Base-by-base conservation (phyloP, 1,140 invertebrate genomes). In the Cyclargus thomasi region DNA sequence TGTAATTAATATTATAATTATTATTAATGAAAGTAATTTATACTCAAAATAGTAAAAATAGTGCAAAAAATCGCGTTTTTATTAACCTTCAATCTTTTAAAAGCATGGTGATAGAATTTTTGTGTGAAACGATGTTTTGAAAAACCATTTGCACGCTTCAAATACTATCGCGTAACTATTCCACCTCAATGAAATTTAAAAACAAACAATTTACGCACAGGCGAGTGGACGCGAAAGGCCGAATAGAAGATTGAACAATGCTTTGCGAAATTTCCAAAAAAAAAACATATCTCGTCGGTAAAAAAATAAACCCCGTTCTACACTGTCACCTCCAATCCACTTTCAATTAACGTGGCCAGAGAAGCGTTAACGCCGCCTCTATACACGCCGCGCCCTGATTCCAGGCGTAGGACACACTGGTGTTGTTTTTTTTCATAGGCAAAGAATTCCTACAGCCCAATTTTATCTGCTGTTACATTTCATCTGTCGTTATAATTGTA, bases 321-420 rank as follows among this genome's bases (percentile, higher is more conserved):
- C 85, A 84, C 80, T 88, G 85, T 86, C 85, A 86, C 85, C 84
- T 86, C 83, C 81, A 84, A 88, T 85, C 86, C 82, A 80, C 75
- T 83, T 88, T 87, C 83, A 88, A 88, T 88, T 88, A 88, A 86
- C 84, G 83, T 85, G 82, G 77, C 79, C 84, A 86, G 78, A 80
- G 79, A 62, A 83, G 80, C 82, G 83, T 85, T 81, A 88, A 88
- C 82, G 70, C 83, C 73, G 74, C 74, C 73, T 74, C 75, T 74
- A 72, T 76, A 74, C 76, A 72, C 76, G 70, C 68, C 72, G 69
- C 71, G 68, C 72, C 68, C 62, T 70, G 69, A 68, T 67, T 70
- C 67, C 67, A 78, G 23, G 73, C 66, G 53, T 6, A 59, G 72
- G 36, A 59, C 71, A 75, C 74, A 78, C 67, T 21, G 59, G 17